Evolutionary conservation across 2,797 vertebrate genomes (phyloP).

Genomic region (Parauchenoglanis ngamensis): DNA sequence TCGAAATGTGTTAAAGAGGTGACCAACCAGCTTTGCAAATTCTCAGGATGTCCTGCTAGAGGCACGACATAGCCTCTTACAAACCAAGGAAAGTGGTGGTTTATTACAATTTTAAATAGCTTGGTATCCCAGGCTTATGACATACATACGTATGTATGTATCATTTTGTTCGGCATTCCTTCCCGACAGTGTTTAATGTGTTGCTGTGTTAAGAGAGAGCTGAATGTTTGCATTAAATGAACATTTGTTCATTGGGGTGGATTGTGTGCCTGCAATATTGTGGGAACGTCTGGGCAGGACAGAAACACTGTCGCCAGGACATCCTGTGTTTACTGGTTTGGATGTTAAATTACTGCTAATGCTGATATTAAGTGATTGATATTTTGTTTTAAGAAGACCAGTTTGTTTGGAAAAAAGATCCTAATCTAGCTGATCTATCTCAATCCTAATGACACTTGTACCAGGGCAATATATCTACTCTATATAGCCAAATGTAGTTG

Average conservation of each 20-base stretch:
- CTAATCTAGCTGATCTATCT: neutral
- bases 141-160: neutral
- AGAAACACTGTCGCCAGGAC: conserved; percentile 27
- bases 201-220: neutral
- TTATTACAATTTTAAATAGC: neutral
- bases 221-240: neutral
- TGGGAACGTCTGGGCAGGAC: conserved; percentile 3
- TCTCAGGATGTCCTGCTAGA: neutral
- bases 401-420: neutral
- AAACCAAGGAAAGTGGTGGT: neutral
- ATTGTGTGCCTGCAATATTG: conserved; percentile 17
- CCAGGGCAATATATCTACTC: too few species aligned
- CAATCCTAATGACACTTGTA: neutral
- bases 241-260: conserved; percentile 1
- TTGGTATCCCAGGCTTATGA: neutral
- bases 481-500: neutral
- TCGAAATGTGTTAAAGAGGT: neutral
- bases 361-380: conserved; percentile 27
- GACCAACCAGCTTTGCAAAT: neutral
- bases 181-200: neutral
- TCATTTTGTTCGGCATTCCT: neutral
- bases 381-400: conserved; percentile 2
- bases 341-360: neutral
- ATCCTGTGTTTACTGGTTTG: conserved; percentile 43
- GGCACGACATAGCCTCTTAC: neutral